A percentile compares a stretch with the other conserved stretches of the same genome.
These are phyloP conservation scores for Oryctes rhinoceros DNA, from an alignment of 1,140 invertebrate genomes.

Conservation along the genomic window DNA sequence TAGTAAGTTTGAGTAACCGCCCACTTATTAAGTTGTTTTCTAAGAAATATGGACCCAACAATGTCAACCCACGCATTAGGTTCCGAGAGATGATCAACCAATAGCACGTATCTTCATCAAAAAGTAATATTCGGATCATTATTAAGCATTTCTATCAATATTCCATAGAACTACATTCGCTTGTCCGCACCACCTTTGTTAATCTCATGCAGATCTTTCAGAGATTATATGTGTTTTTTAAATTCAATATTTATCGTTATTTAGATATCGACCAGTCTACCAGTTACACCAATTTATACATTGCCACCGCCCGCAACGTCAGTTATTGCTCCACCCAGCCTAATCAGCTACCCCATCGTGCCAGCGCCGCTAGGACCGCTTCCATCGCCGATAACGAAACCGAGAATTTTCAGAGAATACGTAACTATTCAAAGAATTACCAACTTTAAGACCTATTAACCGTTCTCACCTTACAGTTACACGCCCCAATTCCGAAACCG, in stretches of 20 bases:
- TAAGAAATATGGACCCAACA: no score
- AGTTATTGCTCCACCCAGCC: slow-evolving; percentile 24
- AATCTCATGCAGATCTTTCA: no score
- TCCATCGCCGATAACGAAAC: slow-evolving; percentile 55
- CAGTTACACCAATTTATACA: background rate
- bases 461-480: slow-evolving; percentile 22
- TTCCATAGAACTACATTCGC: no score
- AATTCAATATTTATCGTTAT: background rate
- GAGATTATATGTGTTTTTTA: no score
- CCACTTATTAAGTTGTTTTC: no score
- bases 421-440: background rate
- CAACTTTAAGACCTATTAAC: background rate
- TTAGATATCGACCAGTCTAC: slow-evolving; percentile 10
- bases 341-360: slow-evolving; percentile 55
- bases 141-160: no score
- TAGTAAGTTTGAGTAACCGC: no score
- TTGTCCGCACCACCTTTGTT: no score
- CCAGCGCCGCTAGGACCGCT: slow-evolving; percentile 57
- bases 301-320: slow-evolving; percentile 3
- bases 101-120: no score
- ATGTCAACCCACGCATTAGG: no score
- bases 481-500: slow-evolving; percentile 30
- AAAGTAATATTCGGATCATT: no score
- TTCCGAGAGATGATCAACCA: no score
- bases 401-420: slow-evolving; percentile 29